Base-by-base conservation (phyloP, 2,113 vertebrate genomes). In the Nyctibius bracteatus region DNA sequence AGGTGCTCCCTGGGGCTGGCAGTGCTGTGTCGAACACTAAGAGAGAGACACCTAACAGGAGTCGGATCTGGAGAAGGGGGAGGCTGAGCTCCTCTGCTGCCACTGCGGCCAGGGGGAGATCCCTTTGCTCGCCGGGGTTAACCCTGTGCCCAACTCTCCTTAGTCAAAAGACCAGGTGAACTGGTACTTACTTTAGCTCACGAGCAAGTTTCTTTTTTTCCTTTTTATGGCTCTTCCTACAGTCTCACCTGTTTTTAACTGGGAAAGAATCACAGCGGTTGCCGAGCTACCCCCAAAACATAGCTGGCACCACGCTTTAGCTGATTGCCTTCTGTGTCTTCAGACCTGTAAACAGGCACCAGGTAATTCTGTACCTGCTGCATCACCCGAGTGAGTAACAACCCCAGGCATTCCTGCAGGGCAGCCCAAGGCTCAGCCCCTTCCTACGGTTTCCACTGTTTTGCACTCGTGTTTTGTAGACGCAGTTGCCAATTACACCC, bases 101-200 rank as follows among this genome's bases (percentile, higher is more conserved):
- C 30, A 4, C 33, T 33, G 51, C 0, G 3, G 16, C 5, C 0
- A 0, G 24, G 16, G 24, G 22, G 9, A 14, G 41, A n/a, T 37
- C 33, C 33, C 55, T 70, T 91, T 1, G 2, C 58, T 30, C n/a
- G 30, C 46, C 47, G 59, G 25, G 6, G 52, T 62, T n/a, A n/a
- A n/a, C 47, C 12, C 33, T 58, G 18, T 54, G 43, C 55, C 46
- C 24, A 67, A 0, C 30, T 41, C 37, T 73, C 33, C 54, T 33
- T 35, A 39, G 24, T 41, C 39, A 68, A 43, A 90, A 83, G 63
- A 43, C 43, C 37, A 51, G 63, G 27, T 33, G 58, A 93, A 33
- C 54, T n/a, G 39, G 21, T 70, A 23, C 63, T 90, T 80, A 30
- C 39, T 88, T 73, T 16, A 62, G 33, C 46, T 92, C 37, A 46